Evolutionary conservation across 2,888 invertebrate species (phyloP).

Genomic region (Folsomia manolachei): DNA sequence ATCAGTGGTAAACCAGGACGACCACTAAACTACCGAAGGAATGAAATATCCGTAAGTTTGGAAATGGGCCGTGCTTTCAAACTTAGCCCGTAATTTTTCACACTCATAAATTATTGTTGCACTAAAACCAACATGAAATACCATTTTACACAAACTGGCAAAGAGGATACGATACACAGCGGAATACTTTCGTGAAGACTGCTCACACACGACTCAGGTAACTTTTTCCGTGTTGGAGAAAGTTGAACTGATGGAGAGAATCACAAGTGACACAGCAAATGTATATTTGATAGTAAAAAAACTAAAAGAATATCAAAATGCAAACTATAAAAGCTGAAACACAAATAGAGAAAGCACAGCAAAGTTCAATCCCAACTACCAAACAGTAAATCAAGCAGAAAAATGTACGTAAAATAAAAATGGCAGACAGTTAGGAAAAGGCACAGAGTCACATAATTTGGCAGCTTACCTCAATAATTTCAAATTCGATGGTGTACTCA

Average conservation of each 20-base stretch:
- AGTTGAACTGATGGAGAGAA: not conserved
- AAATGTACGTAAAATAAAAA: slow-evolving; percentile 10
- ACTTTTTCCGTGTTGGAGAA: not conserved
- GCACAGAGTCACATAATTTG: not conserved
- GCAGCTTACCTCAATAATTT: slow-evolving; percentile 46
- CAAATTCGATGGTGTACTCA: slow-evolving; percentile 42
- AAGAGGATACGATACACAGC: not conserved
- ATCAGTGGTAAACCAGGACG: not conserved
- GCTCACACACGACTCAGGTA: not conserved
- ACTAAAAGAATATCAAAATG: too few relatives aligned
- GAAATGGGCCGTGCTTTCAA: slow-evolving; percentile 18
- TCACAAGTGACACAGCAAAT: not conserved
- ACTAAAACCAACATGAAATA: slow-evolving; percentile 26
- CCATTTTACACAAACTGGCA: not conserved
- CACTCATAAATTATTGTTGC: slow-evolving; percentile 32
- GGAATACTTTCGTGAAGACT: too few relatives aligned
- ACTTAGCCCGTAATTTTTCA: slow-evolving; percentile 23
- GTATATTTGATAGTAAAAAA: too few relatives aligned
- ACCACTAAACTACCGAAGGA: not conserved
- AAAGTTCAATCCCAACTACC: not conserved
- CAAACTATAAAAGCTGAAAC: too few relatives aligned
- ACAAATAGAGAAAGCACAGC: too few relatives aligned
- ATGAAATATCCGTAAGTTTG: slow-evolving; percentile 21
- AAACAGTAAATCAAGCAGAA: not conserved
- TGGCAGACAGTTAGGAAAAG: slow-evolving; percentile 9